Evolutionary conservation across 2,797 vertebrate species (phyloP).

Genomic region (Centropyge bicolor): DNA sequence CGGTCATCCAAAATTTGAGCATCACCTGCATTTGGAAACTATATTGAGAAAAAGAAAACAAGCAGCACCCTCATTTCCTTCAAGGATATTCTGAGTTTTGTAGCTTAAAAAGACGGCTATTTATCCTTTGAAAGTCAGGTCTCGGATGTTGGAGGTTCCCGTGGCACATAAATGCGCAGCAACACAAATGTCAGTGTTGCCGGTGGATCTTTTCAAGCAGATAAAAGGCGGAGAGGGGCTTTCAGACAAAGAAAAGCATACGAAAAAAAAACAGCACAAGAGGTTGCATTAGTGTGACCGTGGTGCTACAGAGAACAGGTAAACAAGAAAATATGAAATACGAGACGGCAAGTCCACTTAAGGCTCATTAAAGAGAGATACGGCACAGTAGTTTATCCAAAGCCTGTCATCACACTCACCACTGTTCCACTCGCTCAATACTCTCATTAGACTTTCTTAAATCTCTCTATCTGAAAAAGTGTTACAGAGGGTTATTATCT

Average conservation of each 20-base stretch:
- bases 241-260: conserved; percentile 5
- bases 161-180: conserved; percentile 12
- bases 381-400: conserved; percentile 8
- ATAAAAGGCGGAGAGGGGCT: conserved; percentile 24
- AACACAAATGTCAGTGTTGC: not conserved
- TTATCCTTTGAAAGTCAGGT: conserved; percentile 4
- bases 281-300: not conserved
- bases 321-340: conserved; percentile 16
- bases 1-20: not conserved
- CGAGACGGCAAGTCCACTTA: not conserved
- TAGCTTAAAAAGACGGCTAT: not conserved
- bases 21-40: conserved; percentile 5
- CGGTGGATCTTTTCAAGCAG: not conserved
- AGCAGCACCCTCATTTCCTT: not conserved
- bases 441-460: too few relatives aligned
- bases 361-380: conserved; percentile 19
- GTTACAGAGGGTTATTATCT: not conserved
- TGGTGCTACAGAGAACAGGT: conserved; percentile 11
- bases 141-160: conserved; percentile 12
- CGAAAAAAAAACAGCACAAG: conserved; percentile 11
- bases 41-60: not conserved
- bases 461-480: not conserved
- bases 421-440: not conserved
- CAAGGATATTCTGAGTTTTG: not conserved
- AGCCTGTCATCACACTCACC: not conserved